Conservation (phyloP, 2,113 vertebrate genomes). For the Sigmodon hispidus region DNA sequence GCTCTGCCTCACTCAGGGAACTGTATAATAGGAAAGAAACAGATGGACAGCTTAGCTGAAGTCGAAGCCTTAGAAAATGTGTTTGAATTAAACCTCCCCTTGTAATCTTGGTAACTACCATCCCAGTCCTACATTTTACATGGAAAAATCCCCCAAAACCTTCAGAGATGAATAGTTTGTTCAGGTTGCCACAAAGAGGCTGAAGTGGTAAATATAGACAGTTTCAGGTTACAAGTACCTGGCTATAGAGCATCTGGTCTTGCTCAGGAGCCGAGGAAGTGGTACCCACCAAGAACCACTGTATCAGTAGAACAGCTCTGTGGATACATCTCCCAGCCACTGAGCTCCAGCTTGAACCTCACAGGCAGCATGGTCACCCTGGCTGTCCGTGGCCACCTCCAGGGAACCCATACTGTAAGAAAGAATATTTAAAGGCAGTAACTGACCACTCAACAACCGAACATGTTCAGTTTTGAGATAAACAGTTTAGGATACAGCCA, state of each 20-base stretch:
- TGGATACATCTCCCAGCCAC: not conserved
- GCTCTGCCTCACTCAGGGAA: not conserved
- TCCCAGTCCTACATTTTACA: not conserved
- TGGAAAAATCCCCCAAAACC: not conserved
- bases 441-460: not conserved
- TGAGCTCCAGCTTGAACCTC: not conserved
- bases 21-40: not conserved
- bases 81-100: not conserved
- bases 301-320: fast-evolving
- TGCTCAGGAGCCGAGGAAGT: not conserved
- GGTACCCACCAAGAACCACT: too few relatives aligned
- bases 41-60: not conserved
- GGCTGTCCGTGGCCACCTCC: not conserved
- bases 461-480: conserved; percentile 19
- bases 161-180: not conserved
- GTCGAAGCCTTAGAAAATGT: not conserved
- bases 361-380: not conserved
- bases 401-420: not conserved
- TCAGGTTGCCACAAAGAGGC: not conserved
- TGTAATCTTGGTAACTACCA: not conserved
- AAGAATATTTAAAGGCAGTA: not conserved
- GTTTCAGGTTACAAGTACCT: not conserved
- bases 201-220: not conserved
- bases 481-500: not conserved
- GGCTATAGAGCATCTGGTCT: not conserved